Conservation (phyloP, 2,888 invertebrate species). For the Schrankia costaestrigalis region DNA sequence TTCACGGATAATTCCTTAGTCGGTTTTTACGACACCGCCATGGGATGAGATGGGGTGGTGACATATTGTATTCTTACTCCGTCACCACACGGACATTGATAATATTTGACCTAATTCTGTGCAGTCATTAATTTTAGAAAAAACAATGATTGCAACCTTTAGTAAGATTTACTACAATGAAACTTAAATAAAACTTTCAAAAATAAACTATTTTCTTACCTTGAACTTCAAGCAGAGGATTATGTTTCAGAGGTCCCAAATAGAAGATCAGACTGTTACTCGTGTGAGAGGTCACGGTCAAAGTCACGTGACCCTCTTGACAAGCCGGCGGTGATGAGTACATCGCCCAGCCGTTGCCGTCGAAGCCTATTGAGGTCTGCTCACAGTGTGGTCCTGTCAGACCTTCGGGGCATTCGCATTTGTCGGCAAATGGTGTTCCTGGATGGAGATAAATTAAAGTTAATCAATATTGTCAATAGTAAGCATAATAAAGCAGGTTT, state of each 20-base stretch:
- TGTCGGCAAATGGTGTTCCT: constrained; percentile 81
- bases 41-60: too few relatives aligned
- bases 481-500: too few relatives aligned
- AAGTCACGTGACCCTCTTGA: constrained; percentile 88
- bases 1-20: too few relatives aligned
- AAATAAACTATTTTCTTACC: constrained; percentile 55
- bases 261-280: constrained; percentile 94
- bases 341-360: constrained; percentile 95
- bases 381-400: constrained; percentile 95
- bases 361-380: constrained; percentile 91
- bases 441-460: constrained; percentile 2
- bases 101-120: too few relatives aligned
- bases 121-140: too few relatives aligned
- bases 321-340: constrained; percentile 94
- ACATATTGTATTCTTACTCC: too few relatives aligned
- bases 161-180: background rate
- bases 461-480: too few relatives aligned
- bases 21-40: too few relatives aligned
- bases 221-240: constrained; percentile 83
- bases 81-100: too few relatives aligned
- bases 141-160: too few relatives aligned
- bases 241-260: constrained; percentile 88
- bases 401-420: constrained; percentile 91
- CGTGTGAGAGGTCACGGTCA: constrained; percentile 89
- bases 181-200: too few relatives aligned